Percentiles rank a stretch among this genome's conserved stretches.
phyloP scores from a whole-genome alignment of 2,113 vertebrate species.

The Ahaetulla prasina region DNA sequence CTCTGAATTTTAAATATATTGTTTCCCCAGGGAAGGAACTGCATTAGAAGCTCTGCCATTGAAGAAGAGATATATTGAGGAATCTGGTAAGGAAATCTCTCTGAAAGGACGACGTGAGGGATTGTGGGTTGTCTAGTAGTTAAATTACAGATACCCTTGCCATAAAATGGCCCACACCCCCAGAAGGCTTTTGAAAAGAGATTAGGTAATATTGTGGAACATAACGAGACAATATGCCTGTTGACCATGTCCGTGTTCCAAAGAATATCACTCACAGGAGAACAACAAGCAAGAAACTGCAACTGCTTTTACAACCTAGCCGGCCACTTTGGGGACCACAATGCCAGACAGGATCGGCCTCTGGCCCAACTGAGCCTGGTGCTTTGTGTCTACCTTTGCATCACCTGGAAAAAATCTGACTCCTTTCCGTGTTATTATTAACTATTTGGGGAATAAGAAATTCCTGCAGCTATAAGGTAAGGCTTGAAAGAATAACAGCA shows the following conservation, averaged over 20 bases:
- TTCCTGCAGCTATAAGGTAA: not conserved
- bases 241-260: not conserved
- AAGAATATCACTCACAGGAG: not conserved
- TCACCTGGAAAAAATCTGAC: not conserved
- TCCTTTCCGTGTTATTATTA: not conserved
- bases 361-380: not conserved
- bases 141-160: not conserved
- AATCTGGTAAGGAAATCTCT: not conserved
- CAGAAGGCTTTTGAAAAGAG: not conserved
- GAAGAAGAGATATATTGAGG: not conserved
- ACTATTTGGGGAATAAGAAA: not conserved
- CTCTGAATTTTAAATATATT: too few relatives aligned
- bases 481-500: not conserved
- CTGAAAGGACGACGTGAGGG: not conserved
- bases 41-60: not conserved
- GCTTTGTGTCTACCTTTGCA: not conserved
- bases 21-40: not conserved
- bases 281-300: not conserved
- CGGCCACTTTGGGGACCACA: not conserved
- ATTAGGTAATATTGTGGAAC: not conserved
- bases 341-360: not conserved
- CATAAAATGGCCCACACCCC: not conserved
- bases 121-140: not conserved
- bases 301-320: not conserved
- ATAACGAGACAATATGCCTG: not conserved